Base-by-base conservation (phyloP, 2,888 invertebrate genomes). In the Eledone cirrhosa region DNA sequence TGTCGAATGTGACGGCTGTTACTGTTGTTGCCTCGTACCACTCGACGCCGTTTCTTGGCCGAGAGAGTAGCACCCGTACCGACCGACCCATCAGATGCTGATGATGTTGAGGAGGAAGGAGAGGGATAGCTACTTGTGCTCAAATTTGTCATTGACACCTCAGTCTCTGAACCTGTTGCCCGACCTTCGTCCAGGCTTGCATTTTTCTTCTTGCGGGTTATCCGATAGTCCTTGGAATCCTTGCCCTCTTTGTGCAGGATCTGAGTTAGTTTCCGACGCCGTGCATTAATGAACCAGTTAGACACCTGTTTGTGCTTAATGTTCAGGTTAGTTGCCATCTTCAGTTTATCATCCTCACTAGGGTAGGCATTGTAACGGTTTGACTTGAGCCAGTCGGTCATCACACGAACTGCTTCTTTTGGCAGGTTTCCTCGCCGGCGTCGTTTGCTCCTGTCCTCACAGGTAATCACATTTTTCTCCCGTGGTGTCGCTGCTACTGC, bases 251-350 rank as follows among this genome's bases (percentile, higher is more conserved):
- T 41, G 4, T 5, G 11, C 41, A 72, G 33, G 11, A 72, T 19
- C 8, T 8, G 7, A 13, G 22, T 27, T 7, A 72, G 33, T 22
- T 27, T 96, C 85, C 97, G 94, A 41, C 97, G 93, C 0, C 97
- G 94, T 0, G 97, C 97, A 91, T 97, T 97, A 84, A 97, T 97
- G 90, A 97, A 97, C 97, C 97, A 97, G 92, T 97, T 97, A 92
- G 97, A 97, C 77, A 97, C 93, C 92, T 93, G 89, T 48, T 97
- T 91, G 19, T 97, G 95, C 0, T 97, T 96, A 77, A 96, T 92
- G 89, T 95, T 95, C 0, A 97, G 96, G 88, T 96, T 95, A 89
- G 94, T 94, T 67, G 97, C 95, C 74, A 97, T 92, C 0, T 95
- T 94, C 47, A 95, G 92, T 89, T 97, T 98, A 91, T 97, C 97